Conservation (phyloP, 1,140 invertebrate genomes). For the Liolophura sinensis region DNA sequence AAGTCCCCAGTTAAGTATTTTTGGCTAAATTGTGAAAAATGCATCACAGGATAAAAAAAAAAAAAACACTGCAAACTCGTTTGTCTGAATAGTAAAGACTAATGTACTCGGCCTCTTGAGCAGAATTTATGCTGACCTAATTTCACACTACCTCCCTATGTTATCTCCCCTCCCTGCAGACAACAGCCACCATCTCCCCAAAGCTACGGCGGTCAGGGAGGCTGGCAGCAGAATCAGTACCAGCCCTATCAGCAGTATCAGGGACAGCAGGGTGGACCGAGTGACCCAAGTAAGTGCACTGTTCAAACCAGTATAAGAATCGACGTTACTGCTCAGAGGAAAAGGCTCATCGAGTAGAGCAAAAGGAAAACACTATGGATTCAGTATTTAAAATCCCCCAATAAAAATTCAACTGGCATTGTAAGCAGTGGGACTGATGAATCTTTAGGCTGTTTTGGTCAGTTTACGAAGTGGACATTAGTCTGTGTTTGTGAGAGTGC, state of each 20-base stretch:
- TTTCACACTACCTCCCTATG: neutral
- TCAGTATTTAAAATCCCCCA: too few relatives aligned
- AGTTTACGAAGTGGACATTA: too few relatives aligned
- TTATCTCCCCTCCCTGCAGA: slow-evolving; percentile 12
- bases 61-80: too few relatives aligned
- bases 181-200: slow-evolving; percentile 29
- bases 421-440: too few relatives aligned
- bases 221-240: too few relatives aligned
- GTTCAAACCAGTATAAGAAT: neutral
- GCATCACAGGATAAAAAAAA: too few relatives aligned
- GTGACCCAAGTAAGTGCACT: neutral
- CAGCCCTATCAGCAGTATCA: slow-evolving; percentile 3
- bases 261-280: neutral
- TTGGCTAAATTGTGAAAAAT: too few relatives aligned
- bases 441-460: too few relatives aligned
- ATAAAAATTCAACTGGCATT: too few relatives aligned
- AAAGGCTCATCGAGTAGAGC: slow-evolving; percentile 10
- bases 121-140: neutral
- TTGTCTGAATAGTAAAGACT: neutral
- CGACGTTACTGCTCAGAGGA: neutral
- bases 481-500: too few relatives aligned
- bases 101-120: neutral
- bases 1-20: too few relatives aligned
- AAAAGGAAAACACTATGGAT: neutral
- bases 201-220: slow-evolving; percentile 26